phyloP scores from a whole-genome alignment of 1,140 invertebrate species.

The Archivesica marissinica region DNA sequence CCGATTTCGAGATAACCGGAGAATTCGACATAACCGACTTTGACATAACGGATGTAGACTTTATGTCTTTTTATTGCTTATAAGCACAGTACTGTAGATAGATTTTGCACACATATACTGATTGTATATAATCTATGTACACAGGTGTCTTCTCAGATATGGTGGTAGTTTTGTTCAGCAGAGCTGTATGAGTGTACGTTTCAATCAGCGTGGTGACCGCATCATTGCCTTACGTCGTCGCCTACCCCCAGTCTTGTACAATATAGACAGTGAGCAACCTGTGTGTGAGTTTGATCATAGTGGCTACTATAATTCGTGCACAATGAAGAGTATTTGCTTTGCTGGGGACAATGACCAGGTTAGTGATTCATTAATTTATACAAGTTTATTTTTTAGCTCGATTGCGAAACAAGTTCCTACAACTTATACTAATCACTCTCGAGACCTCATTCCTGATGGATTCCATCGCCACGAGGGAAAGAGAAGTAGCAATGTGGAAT shows the following conservation, averaged over 20 bases:
- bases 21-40: too few species aligned
- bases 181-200: conserved; percentile 94
- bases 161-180: conserved; percentile 89
- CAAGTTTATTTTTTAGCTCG: background rate
- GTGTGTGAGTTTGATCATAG: conserved; percentile 94
- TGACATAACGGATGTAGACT: too few species aligned
- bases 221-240: conserved; percentile 93
- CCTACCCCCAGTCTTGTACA: conserved; percentile 92
- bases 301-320: conserved; percentile 97
- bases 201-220: conserved; percentile 91
- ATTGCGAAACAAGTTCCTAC: too few species aligned
- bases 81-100: too few species aligned
- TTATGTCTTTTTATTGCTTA: too few species aligned
- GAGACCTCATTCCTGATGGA: too few species aligned
- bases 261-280: conserved; percentile 87
- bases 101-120: too few species aligned
- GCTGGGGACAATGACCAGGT: conserved; percentile 92
- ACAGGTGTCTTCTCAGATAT: conserved; percentile 87
- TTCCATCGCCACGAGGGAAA: too few species aligned
- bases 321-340: conserved; percentile 98
- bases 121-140: too few species aligned
- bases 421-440: too few species aligned
- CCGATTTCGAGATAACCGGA: too few species aligned
- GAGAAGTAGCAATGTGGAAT: too few species aligned
- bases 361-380: conserved; percentile 1